Evolutionary conservation across 2,113 vertebrate genomes (phyloP).

Genomic region (Seriola quinqueradiata): DNA sequence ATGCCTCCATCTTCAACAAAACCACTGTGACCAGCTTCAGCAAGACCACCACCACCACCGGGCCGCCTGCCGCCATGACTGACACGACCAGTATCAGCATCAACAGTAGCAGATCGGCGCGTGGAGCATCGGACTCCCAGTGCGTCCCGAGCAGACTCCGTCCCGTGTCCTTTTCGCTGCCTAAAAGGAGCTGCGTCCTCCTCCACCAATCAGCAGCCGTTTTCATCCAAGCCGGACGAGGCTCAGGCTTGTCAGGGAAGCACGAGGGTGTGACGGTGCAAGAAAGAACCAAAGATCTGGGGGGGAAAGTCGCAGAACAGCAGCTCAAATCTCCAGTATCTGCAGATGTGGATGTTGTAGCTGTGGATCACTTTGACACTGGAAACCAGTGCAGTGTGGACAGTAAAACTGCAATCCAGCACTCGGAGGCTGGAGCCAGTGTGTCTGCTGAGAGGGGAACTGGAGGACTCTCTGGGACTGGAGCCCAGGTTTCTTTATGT

Average conservation of each 20-base stretch:
- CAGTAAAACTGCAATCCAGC: constrained; percentile 37
- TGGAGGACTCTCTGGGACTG: constrained; percentile 31
- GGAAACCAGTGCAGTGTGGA: constrained; percentile 56
- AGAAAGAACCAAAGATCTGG: constrained; percentile 40
- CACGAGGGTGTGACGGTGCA: constrained; percentile 4
- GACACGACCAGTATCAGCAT: background rate
- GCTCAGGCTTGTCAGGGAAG: constrained; percentile 43
- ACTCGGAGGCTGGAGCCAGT: constrained; percentile 36
- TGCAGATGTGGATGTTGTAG: constrained; percentile 11
- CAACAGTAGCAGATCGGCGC: constrained; percentile 4
- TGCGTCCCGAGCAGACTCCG: constrained; percentile 53
- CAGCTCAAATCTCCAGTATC: constrained; percentile 40
- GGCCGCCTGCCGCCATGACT: background rate
- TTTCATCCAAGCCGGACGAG: constrained; percentile 70
- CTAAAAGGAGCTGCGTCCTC: constrained; percentile 77
- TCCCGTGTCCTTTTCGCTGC: constrained; percentile 78
- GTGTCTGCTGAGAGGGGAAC: constrained; percentile 32
- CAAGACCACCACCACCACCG: background rate
- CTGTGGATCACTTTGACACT: constrained; percentile 38
- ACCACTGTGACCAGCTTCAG: background rate
- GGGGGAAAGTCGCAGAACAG: constrained; percentile 27
- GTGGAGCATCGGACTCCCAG: background rate
- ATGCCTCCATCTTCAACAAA: constrained; percentile 28
- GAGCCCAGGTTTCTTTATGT: constrained; percentile 57
- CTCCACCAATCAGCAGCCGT: constrained; percentile 77